Conservation (phyloP, 2,113 vertebrate species). For the Cygnus buccinator region DNA sequence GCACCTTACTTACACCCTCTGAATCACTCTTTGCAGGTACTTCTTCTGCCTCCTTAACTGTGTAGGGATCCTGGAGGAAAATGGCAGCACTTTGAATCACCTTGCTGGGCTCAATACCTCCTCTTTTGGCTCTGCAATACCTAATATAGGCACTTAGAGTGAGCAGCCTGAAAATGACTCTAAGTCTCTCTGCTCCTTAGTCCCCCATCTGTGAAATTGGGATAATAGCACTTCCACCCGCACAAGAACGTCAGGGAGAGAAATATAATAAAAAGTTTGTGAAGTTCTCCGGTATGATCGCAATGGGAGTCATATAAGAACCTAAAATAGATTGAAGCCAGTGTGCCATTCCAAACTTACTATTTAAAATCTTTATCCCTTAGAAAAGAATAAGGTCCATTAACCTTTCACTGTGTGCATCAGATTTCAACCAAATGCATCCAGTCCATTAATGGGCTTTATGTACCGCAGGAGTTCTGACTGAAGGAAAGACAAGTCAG, state of each 20-base stretch:
- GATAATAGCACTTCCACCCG: slow-evolving; percentile 40
- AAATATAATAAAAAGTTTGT: slow-evolving; percentile 67
- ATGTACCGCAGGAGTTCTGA: slow-evolving; percentile 46
- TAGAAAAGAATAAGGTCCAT: slow-evolving; percentile 67
- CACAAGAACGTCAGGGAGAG: neutral
- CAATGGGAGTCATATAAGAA: slow-evolving; percentile 63
- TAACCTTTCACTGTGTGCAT: slow-evolving; percentile 62
- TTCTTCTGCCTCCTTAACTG: neutral
- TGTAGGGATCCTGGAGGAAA: neutral
- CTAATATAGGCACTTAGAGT: slow-evolving; percentile 20
- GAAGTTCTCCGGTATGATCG: slow-evolving; percentile 36
- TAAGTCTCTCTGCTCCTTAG: slow-evolving; percentile 38
- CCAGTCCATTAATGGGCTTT: slow-evolving; percentile 63
- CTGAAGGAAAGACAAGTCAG: slow-evolving; percentile 36
- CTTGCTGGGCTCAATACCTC: neutral
- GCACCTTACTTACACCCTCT: neutral
- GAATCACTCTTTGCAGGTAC: neutral
- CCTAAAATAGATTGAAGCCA: slow-evolving; percentile 68
- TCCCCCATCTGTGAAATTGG: slow-evolving; percentile 54
- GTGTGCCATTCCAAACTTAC: slow-evolving; percentile 54
- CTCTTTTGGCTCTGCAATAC: neutral
- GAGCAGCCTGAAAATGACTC: slow-evolving; percentile 55
- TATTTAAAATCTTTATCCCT: slow-evolving; percentile 65
- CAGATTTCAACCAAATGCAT: slow-evolving; percentile 64
- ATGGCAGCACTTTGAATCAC: neutral